A percentile compares a stretch with the other conserved stretches of the same genome.
Evolutionary conservation across 2,888 invertebrate species (phyloP).

Genomic region (Cancer borealis): DNA sequence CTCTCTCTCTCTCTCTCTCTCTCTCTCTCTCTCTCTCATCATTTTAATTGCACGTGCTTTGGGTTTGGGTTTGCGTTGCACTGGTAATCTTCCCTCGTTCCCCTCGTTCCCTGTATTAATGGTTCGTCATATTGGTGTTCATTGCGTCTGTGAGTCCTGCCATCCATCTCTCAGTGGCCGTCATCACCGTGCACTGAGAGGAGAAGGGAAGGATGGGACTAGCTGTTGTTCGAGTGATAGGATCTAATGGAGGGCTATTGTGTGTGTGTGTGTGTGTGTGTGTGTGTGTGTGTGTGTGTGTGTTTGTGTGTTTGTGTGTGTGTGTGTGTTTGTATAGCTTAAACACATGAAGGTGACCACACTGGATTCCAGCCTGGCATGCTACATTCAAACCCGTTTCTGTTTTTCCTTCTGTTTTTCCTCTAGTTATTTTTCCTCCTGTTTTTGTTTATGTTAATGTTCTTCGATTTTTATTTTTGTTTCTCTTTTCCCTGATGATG

Average conservation of each 20-base stretch:
- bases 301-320: not conserved
- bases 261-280: constrained; percentile 16
- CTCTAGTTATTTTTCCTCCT: too few relatives aligned
- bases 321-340: not conserved
- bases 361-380: not conserved
- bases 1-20: constrained; percentile 35
- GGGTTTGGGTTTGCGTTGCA: not conserved
- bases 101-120: not conserved
- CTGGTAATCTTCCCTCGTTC: not conserved
- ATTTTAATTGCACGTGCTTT: not conserved
- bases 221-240: not conserved
- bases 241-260: not conserved
- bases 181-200: not conserved
- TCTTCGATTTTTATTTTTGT: too few relatives aligned
- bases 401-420: too few relatives aligned
- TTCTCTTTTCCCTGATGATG: too few relatives aligned
- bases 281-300: not conserved
- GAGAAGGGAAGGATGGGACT: not conserved
- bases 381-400: too few relatives aligned
- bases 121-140: not conserved
- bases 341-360: not conserved
- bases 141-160: not conserved
- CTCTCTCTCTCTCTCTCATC: constrained; percentile 9
- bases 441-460: too few relatives aligned
- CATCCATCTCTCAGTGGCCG: not conserved